Base-by-base conservation (phyloP, 2,888 invertebrate species). In the Parnassius smintheus region DNA sequence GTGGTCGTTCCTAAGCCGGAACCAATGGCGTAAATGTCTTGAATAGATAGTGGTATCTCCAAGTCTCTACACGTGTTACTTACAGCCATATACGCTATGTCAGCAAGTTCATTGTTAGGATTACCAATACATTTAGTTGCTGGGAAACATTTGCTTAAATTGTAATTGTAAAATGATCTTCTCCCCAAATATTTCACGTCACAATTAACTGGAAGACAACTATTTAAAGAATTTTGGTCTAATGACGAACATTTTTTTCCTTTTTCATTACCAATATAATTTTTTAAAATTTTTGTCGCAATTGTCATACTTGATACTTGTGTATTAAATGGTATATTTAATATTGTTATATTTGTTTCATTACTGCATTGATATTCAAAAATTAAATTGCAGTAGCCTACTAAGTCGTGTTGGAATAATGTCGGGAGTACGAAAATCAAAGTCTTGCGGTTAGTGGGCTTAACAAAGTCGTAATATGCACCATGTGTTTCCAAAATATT, bases 1-100 rank as follows among this genome's bases (percentile, higher is more conserved):
- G 50, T 56, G 1, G 59, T 25, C 0, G 78, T 74, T 2, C 82
- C 83, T 13, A 82, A 62, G 0, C 86, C 84, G 9, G 82, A 78
- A 48, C 73, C 83, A 2, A 89, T 81, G 7, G 78, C 76, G 53
- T 83, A 86, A 54, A 88, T 77, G 66, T 89, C 88, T 56, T 77
- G 69, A 2, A 80, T 41, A 2, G 78, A 74, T 44, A 88, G 64
- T 7, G 82, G 73, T 52, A 74, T 68, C 10, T 82, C 82, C 49
- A 86, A 70, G 67, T 86, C 76, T 71, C 81, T 81, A 64, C 89
- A 89, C 12, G 71, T 72, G 66, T 89, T 88, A 45, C 70, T 77
- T 51, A 67, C 62, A 2, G 86, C 82, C 2, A 80, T 73, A 65
- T 86, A 86, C 0, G 80, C 82, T 50, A 80, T 49, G 61, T 81